Base-by-base conservation (phyloP, 92 coral and sea anemone species). In the Bergia puertoricense region DNA sequence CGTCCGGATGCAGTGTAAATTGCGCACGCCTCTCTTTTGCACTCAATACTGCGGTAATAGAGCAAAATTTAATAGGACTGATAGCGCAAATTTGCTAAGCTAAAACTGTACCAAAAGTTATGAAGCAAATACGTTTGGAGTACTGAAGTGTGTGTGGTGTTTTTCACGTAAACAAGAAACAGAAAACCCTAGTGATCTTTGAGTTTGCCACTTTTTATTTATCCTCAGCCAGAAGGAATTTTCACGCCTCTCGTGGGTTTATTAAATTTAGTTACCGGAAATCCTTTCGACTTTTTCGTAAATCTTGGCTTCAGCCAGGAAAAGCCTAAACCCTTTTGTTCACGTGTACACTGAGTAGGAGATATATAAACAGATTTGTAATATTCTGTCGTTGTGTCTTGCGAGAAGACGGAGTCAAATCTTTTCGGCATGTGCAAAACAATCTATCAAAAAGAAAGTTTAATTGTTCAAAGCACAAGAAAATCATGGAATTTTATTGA, bases 1-100 rank as follows among this genome's bases (percentile, higher is more conserved):
- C 7, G 18, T 38, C 44, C 5, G 18, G 41, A 50, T 79, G 22
- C 9, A 10, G 38, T 45, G 11, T 4, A 13, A 79, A 23, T 30
- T 15, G 15, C 14, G 82, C 65, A 79, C 82, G 82, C 82, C 82
- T 79, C 43, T 30, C 37, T n/a, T 50, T 50, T 30, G 15, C 66
- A 50, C 66, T 20, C 37, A 37, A n/a, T 40, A 76, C 30, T 18
- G 18, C 2, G 16, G 14, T 51, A 51, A 51, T 9, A 4, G 14
- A 62, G 68, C 68, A 62, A 62, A 62, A 62, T 20, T 18, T 62
- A 62, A 62, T 22, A 57, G 39, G 2, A 1, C 78, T 62, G 16
- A 62, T 22, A 57, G 39, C 8, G 4, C 78, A 44, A 77, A 6
- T 46, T 48, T 10, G 30, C 37, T 48, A 20, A 6, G 44, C 6